phyloP scores from a whole-genome alignment of 2,888 invertebrate genomes.

The Andrena hattorfiana region DNA sequence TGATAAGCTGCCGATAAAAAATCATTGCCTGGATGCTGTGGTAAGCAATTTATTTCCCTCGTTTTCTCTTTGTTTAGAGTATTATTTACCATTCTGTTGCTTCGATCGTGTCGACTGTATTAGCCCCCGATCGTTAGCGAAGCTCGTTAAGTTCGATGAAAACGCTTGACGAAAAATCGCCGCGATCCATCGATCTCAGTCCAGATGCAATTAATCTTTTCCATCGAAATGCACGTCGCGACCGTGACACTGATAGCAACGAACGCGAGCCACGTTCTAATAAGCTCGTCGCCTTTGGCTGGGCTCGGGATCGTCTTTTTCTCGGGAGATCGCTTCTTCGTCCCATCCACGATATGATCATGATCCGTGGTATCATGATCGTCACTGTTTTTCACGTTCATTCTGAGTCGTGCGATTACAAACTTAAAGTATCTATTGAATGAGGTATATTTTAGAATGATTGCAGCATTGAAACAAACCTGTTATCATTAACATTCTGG shows the following conservation, averaged over 20 bases:
- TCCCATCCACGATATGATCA: neutral
- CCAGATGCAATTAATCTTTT: conserved; percentile 57
- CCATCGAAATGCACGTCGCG: conserved; percentile 41
- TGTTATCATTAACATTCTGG: no score
- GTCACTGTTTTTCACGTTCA: conserved; percentile 1
- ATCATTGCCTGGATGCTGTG: neutral
- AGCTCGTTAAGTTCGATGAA: conserved; percentile 50
- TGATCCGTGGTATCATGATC: neutral
- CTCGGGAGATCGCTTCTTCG: neutral
- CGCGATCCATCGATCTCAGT: conserved; percentile 56
- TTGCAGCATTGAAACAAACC: no score
- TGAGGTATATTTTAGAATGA: no score
- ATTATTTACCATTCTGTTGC: conserved; percentile 1
- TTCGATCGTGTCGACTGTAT: neutral
- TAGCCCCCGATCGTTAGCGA: conserved; percentile 40
- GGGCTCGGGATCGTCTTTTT: conserved; percentile 1
- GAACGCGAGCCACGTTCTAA: conserved; percentile 31
- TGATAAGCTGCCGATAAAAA: neutral
- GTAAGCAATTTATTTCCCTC: neutral
- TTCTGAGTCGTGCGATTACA: no score
- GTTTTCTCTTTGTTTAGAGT: neutral
- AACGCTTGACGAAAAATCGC: conserved; percentile 39
- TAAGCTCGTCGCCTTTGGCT: conserved; percentile 23
- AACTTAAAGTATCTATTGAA: no score
- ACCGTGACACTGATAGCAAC: conserved; percentile 33